Evolutionary conservation across 1,140 invertebrate genomes (phyloP).

Genomic region (Periplaneta americana): DNA sequence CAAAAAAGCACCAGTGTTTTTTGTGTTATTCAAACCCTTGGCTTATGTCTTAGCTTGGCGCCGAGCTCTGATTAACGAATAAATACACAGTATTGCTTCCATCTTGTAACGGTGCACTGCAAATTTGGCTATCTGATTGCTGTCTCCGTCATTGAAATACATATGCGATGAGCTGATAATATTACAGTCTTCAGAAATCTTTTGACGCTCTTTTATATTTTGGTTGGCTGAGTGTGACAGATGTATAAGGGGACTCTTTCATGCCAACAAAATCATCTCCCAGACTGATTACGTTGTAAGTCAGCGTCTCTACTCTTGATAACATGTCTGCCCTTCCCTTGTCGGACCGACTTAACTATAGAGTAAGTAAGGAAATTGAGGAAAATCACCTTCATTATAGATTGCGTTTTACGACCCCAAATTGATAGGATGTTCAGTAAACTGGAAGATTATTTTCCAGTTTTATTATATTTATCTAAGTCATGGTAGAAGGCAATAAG

Average conservation of each 20-base stretch:
- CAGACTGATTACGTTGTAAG: neutral
- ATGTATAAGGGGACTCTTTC: neutral
- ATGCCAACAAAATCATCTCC: neutral
- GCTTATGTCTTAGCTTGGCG: too few relatives aligned
- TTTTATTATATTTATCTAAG: neutral
- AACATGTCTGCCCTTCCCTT: neutral
- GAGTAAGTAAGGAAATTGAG: neutral
- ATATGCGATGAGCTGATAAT: too few relatives aligned
- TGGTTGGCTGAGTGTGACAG: neutral
- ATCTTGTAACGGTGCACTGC: too few relatives aligned
- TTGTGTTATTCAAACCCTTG: too few relatives aligned
- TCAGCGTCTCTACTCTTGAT: neutral
- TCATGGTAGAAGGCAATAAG: too few relatives aligned
- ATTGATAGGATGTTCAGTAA: neutral
- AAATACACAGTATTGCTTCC: too few relatives aligned
- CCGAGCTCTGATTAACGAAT: too few relatives aligned
- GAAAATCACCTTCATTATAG: neutral
- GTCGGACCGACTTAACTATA: neutral
- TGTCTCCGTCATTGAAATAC: too few relatives aligned
- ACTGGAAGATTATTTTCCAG: neutral
- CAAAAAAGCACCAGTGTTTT: too few relatives aligned
- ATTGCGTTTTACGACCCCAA: neutral
- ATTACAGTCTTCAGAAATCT: too few relatives aligned
- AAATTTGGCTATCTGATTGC: too few relatives aligned
- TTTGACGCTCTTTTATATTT: neutral